A percentile compares a stretch with the other conserved stretches of the same genome.
These are phyloP conservation scores for Gari tellinella DNA, from an alignment of 2,888 invertebrate genomes.

Conservation along the genomic window DNA sequence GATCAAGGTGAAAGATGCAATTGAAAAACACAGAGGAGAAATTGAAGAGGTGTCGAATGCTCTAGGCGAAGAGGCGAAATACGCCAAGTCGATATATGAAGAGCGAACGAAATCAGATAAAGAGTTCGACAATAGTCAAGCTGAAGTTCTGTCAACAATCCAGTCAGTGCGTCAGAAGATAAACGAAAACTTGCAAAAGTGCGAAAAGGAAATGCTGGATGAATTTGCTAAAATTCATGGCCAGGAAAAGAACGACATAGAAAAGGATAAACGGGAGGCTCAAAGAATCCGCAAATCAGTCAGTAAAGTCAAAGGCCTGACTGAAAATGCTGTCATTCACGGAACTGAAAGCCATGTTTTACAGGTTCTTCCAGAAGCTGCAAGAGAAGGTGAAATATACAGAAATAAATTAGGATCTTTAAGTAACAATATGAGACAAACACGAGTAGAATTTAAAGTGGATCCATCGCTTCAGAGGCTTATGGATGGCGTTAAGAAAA, in stretches of 20 bases:
- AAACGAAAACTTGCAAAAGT: slow-evolving; percentile 58
- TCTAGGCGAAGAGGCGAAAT: slow-evolving; percentile 48
- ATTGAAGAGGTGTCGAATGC: slow-evolving; percentile 20
- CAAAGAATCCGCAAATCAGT: slow-evolving; percentile 57
- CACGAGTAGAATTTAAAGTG: slow-evolving; percentile 52
- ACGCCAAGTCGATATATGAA: slow-evolving; percentile 51
- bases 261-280: slow-evolving; percentile 52
- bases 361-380: slow-evolving; percentile 44
- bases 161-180: slow-evolving; percentile 52
- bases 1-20: slow-evolving; percentile 48
- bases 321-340: slow-evolving; percentile 39
- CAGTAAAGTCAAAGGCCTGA: slow-evolving; percentile 45
- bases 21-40: slow-evolving; percentile 28
- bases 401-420: slow-evolving; percentile 46
- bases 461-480: slow-evolving; percentile 48
- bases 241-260: slow-evolving; percentile 50
- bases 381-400: slow-evolving; percentile 39
- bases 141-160: slow-evolving; percentile 44
- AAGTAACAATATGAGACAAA: slow-evolving; percentile 43
- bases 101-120: slow-evolving; percentile 47
- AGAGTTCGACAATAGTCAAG: slow-evolving; percentile 40
- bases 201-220: slow-evolving; percentile 51
- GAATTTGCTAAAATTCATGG: slow-evolving; percentile 50
- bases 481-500: slow-evolving; percentile 42
- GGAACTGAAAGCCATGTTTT: slow-evolving; percentile 61